A percentile compares a stretch with the other conserved stretches of the same genome.
Conservation (phyloP, 2,888 invertebrate genomes). For the Branchipolynoe longqiensis region DNA sequence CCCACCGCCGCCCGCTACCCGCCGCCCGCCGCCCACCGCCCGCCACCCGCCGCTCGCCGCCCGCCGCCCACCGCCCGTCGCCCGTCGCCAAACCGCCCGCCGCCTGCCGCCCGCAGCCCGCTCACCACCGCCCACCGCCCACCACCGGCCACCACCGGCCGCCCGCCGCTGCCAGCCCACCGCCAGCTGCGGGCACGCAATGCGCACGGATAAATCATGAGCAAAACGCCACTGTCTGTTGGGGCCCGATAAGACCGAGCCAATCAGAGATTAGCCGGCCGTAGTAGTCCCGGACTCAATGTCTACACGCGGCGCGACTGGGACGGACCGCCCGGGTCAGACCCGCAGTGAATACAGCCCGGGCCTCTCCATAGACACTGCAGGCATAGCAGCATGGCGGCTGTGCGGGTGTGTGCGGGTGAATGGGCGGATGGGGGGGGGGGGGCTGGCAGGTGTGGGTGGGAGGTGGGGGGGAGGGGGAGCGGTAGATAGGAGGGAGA, state of each 20-base stretch:
- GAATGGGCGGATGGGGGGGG: background rate
- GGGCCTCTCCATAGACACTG: background rate
- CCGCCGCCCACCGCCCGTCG: no score
- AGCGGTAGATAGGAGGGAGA: background rate
- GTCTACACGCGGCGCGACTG: slow-evolving; percentile 15
- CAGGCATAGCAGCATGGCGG: no score
- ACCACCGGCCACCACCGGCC: no score
- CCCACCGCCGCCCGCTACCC: no score
- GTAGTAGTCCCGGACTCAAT: slow-evolving; percentile 17
- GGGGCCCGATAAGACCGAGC: slow-evolving; percentile 12
- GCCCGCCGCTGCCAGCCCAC: no score
- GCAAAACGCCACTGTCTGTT: slow-evolving; percentile 45
- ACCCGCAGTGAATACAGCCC: slow-evolving; percentile 4
- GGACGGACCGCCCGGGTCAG: background rate
- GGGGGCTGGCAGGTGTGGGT: no score
- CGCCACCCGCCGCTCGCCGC: no score
- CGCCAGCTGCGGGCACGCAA: no score
- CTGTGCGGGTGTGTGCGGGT: background rate
- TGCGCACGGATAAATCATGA: slow-evolving; percentile 48
- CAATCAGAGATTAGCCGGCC: slow-evolving; percentile 40
- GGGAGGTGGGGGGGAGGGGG: background rate
- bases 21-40: no score
- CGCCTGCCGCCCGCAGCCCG: no score
- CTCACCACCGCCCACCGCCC: no score
- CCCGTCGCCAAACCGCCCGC: no score